phyloP scores from a whole-genome alignment of 2,797 vertebrate species.

The Phoeniculus purpureus region DNA sequence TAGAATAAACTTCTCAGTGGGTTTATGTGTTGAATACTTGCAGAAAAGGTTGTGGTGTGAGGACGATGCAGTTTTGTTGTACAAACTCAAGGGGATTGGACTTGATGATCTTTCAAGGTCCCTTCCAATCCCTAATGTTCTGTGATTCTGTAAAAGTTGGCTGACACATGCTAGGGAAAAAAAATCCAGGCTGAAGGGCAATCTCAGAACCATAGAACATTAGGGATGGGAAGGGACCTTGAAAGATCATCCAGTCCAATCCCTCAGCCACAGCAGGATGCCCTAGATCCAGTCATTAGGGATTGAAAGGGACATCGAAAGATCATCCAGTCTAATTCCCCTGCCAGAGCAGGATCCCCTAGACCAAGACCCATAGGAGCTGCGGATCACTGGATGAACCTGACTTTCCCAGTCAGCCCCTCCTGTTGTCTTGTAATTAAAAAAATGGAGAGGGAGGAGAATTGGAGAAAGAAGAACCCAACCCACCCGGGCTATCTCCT shows the following conservation, averaged over 20 bases:
- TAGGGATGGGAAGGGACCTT: too few species aligned
- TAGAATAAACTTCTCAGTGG: not conserved
- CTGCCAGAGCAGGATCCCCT: too few species aligned
- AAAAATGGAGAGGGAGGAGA: not conserved
- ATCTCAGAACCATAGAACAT: too few species aligned
- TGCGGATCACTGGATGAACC: not conserved
- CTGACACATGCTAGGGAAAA: not conserved
- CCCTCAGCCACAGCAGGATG: too few species aligned
- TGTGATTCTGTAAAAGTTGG: not conserved
- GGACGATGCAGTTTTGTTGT: not conserved
- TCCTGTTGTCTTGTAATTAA: slow-evolving; percentile 2
- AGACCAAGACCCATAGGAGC: not conserved
- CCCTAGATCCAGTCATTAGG: too few species aligned
- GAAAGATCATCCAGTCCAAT: too few species aligned
- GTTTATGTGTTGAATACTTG: slow-evolving; percentile 60
- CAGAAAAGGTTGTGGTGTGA: not conserved
- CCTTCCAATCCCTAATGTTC: too few species aligned
- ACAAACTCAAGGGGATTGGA: not conserved
- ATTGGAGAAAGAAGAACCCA: too few species aligned
- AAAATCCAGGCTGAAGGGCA: not conserved
- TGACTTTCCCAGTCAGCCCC: not conserved
- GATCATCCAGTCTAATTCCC: too few species aligned
- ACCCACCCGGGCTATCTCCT: not conserved
- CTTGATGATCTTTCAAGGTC: too few species aligned
- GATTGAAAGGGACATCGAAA: too few species aligned